These are phyloP conservation scores for Eueremaeus valkanovi DNA, from an alignment of 2,888 invertebrate species.

Conservation along the genomic window DNA sequence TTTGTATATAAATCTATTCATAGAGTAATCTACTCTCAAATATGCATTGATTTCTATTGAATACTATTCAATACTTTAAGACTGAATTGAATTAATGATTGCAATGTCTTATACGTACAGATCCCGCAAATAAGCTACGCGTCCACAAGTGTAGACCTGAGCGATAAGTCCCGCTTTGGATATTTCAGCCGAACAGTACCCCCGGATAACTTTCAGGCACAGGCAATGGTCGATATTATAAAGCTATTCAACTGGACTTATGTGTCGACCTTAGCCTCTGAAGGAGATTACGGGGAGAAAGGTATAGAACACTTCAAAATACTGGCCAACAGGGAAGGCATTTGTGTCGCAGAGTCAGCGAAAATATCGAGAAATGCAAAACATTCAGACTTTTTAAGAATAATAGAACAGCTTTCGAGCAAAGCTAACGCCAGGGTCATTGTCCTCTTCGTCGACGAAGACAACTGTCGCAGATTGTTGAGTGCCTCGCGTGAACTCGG, in stretches of 20 bases:
- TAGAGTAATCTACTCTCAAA: too few relatives aligned
- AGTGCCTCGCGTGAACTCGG: slow-evolving; percentile 61
- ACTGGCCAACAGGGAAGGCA: slow-evolving; percentile 52
- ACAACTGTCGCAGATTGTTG: slow-evolving; percentile 59
- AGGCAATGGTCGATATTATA: slow-evolving; percentile 65
- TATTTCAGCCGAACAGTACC: slow-evolving; percentile 68
- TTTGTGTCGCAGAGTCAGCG: slow-evolving; percentile 61
- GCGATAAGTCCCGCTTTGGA: slow-evolving; percentile 66
- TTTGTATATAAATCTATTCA: too few relatives aligned
- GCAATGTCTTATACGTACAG: slow-evolving; percentile 51
- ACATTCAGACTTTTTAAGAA: slow-evolving; percentile 60
- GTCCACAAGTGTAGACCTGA: slow-evolving; percentile 66
- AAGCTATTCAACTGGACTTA: slow-evolving; percentile 67
- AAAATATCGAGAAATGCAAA: slow-evolving; percentile 61
- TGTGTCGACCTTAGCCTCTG: slow-evolving; percentile 70
- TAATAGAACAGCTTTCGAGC: slow-evolving; percentile 59
- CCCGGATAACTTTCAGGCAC: slow-evolving; percentile 67
- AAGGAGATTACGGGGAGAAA: slow-evolving; percentile 71
- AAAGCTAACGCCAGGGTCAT: slow-evolving; percentile 63
- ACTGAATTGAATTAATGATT: too few relatives aligned
- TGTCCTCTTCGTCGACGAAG: slow-evolving; percentile 68
- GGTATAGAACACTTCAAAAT: slow-evolving; percentile 56
- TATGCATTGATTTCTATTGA: too few relatives aligned
- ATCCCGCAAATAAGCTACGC: slow-evolving; percentile 69
- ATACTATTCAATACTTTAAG: too few relatives aligned